Percentiles rank a stretch among this genome's conserved stretches.
Evolutionary conservation across 2,113 vertebrate species (phyloP).

Genomic region (Sporophila hypoxantha): DNA sequence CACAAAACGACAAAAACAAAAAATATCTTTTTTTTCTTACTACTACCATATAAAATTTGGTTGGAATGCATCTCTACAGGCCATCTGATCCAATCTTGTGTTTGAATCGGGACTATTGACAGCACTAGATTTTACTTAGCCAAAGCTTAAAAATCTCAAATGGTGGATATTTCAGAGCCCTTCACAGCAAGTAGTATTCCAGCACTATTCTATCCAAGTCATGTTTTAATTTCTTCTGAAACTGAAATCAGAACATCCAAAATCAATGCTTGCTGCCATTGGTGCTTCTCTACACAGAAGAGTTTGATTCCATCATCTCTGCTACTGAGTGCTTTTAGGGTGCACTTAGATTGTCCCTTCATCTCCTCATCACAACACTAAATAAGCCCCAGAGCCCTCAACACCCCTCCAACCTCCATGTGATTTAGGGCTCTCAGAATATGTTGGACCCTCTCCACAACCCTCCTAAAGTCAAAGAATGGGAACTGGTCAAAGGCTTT

Average conservation of each 20-base stretch:
- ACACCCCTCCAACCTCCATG: not conserved
- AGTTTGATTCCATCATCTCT: not conserved
- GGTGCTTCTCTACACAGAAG: not conserved
- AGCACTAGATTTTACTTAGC: not conserved
- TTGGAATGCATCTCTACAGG: not conserved
- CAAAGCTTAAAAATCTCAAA: not conserved
- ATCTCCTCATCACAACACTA: not conserved
- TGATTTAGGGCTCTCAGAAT: not conserved
- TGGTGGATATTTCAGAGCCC: not conserved
- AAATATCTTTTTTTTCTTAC: not conserved
- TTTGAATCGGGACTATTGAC: not conserved
- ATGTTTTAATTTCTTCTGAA: not conserved
- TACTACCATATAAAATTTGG: not conserved
- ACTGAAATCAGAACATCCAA: not conserved
- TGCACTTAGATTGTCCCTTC: not conserved
- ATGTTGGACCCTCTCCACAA: not conserved
- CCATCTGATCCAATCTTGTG: not conserved
- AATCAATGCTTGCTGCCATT: not conserved
- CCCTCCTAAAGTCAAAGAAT: not conserved
- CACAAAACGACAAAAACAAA: not conserved
- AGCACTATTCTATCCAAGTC: not conserved
- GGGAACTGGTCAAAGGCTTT: not conserved
- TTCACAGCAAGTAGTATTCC: not conserved
- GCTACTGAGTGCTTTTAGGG: not conserved
- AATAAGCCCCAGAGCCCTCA: not conserved